Evolutionary conservation across 2,797 vertebrate genomes (phyloP), one percentile per base, ranked within the genome.

Genomic region (Melanotaenia pygmaea): DNA sequence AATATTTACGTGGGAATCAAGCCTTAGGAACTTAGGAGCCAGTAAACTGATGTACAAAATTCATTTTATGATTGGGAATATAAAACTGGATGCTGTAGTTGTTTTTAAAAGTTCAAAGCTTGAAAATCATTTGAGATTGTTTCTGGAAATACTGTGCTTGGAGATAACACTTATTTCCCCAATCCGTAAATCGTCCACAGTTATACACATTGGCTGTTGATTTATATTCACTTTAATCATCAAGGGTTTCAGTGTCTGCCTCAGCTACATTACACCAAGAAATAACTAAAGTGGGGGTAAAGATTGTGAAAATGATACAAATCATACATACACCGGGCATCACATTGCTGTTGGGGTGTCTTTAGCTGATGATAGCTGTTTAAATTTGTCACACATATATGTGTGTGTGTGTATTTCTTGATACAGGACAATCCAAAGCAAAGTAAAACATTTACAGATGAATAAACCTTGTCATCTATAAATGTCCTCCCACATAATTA

Each of bases 401-500:
- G 5, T n/a, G 18, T 4, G 26, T 74, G 61, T 58, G 51, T 80
- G 76, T 77, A 37, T 70, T 80, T 47, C 72, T 62, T 59, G 16
- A 60, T 80, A 56, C 64, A 50, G 30, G 37, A 58, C 1, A 20
- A 67, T 64, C 59, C 40, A 14, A 5, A 16, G n/a, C 57, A 77
- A 83, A 84, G 74, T 64, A 69, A 89, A 88, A 84, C 54, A 79
- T 82, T 86, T 86, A 70, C 57, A 59, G 73, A 79, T 76, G 76
- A 90, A 91, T 59, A 84, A 70, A 85, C 79, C 77, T 88, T 1
- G 2, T 67, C 75, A 84, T 91, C 51, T 80, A 73, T 88, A 80
- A 80, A 82, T 24, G 74, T 88, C 88, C 81, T 85, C 75, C 77
- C 67, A 26, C 79, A 82, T 83, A 85, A 92, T 93, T 89, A 91